Percentiles rank a stretch among this genome's conserved stretches.
These are phyloP conservation scores for Ormyrus pomaceus DNA, from an alignment of 2,888 invertebrate species.

Conservation along the genomic window DNA sequence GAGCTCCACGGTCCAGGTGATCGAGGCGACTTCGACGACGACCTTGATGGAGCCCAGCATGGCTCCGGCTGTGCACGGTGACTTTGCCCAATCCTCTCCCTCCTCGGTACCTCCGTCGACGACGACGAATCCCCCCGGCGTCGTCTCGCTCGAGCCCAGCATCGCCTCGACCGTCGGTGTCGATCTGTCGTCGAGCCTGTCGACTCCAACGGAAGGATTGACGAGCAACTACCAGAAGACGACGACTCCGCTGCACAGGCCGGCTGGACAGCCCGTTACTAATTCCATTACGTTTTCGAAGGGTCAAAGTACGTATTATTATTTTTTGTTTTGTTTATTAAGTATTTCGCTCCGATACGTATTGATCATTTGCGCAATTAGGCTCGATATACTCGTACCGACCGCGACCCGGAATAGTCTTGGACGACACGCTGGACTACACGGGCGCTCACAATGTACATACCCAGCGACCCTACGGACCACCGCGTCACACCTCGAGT, in stretches of 20 bases:
- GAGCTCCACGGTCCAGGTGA: constrained; percentile 70
- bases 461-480: constrained; percentile 76
- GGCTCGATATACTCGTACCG: constrained; percentile 79
- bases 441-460: constrained; percentile 72
- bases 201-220: constrained; percentile 73
- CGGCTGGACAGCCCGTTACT: constrained; percentile 55
- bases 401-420: constrained; percentile 89
- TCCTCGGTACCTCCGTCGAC: constrained; percentile 46
- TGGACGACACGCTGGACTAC: constrained; percentile 82
- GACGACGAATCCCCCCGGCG: constrained; percentile 49
- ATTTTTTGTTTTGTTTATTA: neutral
- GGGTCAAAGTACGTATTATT: constrained; percentile 62
- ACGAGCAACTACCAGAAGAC: constrained; percentile 45
- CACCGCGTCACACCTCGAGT: constrained; percentile 73
- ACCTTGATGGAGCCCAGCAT: constrained; percentile 39
- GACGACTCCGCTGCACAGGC: constrained; percentile 41
- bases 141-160: constrained; percentile 61
- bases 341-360: neutral
- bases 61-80: constrained; percentile 23
- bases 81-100: constrained; percentile 20
- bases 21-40: constrained; percentile 67
- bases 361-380: neutral
- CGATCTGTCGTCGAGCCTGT: constrained; percentile 55
- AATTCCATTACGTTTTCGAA: constrained; percentile 65
- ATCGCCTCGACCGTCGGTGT: constrained; percentile 47